These are phyloP conservation scores for Vombatus ursinus DNA, from an alignment of 2,113 vertebrate species.

Conservation along the genomic window DNA sequence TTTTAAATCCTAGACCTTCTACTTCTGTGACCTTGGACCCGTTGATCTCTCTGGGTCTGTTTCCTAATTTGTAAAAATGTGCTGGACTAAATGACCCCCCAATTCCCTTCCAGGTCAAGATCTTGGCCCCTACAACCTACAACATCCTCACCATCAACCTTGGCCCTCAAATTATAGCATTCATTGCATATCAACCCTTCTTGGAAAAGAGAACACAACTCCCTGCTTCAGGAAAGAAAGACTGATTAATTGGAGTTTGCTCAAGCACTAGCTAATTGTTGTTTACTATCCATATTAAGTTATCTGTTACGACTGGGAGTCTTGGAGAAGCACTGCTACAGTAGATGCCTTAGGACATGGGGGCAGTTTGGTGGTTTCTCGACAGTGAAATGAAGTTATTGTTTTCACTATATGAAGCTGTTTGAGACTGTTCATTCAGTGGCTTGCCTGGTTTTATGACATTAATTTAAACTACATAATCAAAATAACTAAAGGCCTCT, in stretches of 20 bases:
- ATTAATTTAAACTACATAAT: conserved; percentile 67
- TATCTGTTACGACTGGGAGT: neutral
- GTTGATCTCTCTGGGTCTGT: neutral
- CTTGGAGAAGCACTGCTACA: neutral
- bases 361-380: neutral
- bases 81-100: neutral
- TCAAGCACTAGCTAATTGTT: conserved; percentile 35
- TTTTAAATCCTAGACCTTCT: neutral
- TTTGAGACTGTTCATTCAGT: neutral
- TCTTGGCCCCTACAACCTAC: neutral
- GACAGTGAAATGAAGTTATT: neutral
- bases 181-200: neutral
- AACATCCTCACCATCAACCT: neutral
- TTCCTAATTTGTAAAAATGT: conserved; percentile 1
- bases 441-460: conserved; percentile 61
- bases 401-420: neutral
- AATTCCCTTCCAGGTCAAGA: conserved; percentile 5
- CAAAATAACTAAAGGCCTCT: conserved; percentile 61
- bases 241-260: conserved; percentile 58
- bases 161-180: neutral
- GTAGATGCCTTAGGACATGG: neutral
- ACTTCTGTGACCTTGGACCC: neutral
- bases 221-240: conserved; percentile 47
- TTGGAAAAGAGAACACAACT: conserved; percentile 13
- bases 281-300: conserved; percentile 35